These are phyloP conservation scores for Bergia puertoricense DNA, from an alignment of 92 coral and sea anemone species.

Conservation along the genomic window DNA sequence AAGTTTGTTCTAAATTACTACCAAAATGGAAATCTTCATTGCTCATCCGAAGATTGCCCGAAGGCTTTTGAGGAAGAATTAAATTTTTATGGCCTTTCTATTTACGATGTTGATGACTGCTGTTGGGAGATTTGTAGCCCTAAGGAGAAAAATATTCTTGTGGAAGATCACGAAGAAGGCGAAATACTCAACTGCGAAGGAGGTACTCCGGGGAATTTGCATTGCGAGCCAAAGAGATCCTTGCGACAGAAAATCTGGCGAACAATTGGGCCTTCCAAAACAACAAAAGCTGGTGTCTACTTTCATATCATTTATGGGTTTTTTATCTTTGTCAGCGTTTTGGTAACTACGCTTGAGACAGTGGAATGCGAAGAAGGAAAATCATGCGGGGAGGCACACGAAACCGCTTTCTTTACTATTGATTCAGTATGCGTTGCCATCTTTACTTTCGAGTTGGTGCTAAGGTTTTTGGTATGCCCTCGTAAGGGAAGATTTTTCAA, in stretches of 20 bases:
- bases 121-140: slow-evolving; percentile 87
- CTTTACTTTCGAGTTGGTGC: slow-evolving; percentile 68
- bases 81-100: slow-evolving; percentile 89
- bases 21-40: slow-evolving; percentile 91
- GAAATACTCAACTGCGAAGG: slow-evolving; percentile 68
- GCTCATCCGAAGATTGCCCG: slow-evolving; percentile 92
- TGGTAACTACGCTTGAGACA: slow-evolving; percentile 82
- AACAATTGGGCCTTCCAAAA: slow-evolving; percentile 84
- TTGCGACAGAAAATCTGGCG: slow-evolving; percentile 86
- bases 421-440: slow-evolving; percentile 82
- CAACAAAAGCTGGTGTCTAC: slow-evolving; percentile 80
- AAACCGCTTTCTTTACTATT: slow-evolving; percentile 57
- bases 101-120: slow-evolving; percentile 89
- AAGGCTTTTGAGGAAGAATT: slow-evolving; percentile 93
- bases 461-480: slow-evolving; percentile 85
- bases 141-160: slow-evolving; percentile 65
- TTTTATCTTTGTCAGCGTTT: slow-evolving; percentile 76
- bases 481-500: slow-evolving; percentile 68
- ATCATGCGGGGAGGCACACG: slow-evolving; percentile 74
- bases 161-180: slow-evolving; percentile 71
- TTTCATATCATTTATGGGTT: slow-evolving; percentile 85
- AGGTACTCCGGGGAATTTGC: slow-evolving; percentile 51
- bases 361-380: slow-evolving; percentile 56
- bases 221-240: slow-evolving; percentile 73
- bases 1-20: slow-evolving; percentile 92